phyloP scores from a whole-genome alignment of 2,888 invertebrate genomes.

The Drosophila limbata region DNA sequence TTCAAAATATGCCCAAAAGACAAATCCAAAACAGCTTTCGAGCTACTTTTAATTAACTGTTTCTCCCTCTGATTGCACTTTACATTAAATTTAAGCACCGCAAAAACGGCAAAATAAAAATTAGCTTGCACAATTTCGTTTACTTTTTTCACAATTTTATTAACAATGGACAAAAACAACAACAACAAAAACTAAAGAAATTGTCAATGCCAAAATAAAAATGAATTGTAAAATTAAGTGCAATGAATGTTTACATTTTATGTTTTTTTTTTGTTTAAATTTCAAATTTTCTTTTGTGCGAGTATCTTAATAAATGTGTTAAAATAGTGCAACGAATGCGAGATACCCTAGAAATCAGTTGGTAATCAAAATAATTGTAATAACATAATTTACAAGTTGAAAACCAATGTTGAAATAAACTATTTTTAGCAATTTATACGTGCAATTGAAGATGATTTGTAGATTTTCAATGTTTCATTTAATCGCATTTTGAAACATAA shows the following conservation, averaged over 20 bases:
- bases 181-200: constrained; percentile 34
- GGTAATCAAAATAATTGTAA: constrained; percentile 4
- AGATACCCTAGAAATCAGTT: constrained; percentile 10
- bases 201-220: constrained; percentile 73
- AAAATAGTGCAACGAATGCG: constrained; percentile 13
- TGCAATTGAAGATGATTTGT: constrained; percentile 10
- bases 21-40: constrained; percentile 22
- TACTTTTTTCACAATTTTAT: constrained; percentile 63
- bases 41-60: constrained; percentile 58
- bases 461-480: constrained; percentile 6
- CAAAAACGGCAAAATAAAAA: constrained; percentile 36
- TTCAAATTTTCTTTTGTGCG: constrained; percentile 43
- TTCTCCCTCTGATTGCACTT: constrained; percentile 20
- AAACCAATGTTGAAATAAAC: neutral
- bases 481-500: constrained; percentile 7
- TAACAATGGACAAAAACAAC: constrained; percentile 56
- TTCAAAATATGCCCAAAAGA: constrained; percentile 9
- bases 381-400: no score
- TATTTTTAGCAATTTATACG: neutral
- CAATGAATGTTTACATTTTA: constrained; percentile 60
- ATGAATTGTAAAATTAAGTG: constrained; percentile 62
- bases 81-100: constrained; percentile 34
- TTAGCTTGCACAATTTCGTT: constrained; percentile 48
- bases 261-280: constrained; percentile 30
- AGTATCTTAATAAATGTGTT: constrained; percentile 29